These are phyloP conservation scores for Psilopogon haemacephalus DNA, from an alignment of 2,113 vertebrate species.

Conservation along the genomic window DNA sequence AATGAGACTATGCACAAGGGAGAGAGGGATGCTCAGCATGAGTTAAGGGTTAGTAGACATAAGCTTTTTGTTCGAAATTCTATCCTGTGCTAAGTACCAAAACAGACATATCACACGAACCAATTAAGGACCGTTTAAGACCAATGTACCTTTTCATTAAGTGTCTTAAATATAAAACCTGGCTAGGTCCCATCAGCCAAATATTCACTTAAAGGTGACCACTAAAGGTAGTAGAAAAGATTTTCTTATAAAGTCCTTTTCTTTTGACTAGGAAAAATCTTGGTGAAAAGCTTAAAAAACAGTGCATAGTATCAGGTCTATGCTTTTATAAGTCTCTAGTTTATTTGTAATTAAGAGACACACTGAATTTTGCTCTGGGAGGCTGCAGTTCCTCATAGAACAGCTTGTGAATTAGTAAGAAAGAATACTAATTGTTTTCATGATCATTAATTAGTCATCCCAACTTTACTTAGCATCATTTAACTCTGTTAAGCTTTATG, in stretches of 20 bases:
- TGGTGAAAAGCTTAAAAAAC: conserved; percentile 13
- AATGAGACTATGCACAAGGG: conserved; percentile 14
- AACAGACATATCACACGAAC: background rate
- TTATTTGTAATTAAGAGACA: conserved; percentile 17
- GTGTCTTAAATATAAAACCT: conserved; percentile 20
- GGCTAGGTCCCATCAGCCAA: conserved; percentile 24
- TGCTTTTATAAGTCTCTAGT: background rate
- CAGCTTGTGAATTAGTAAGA: conserved; percentile 45
- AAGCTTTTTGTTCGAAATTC: conserved; percentile 52
- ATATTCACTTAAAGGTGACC: conserved; percentile 38
- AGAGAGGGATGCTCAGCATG: background rate
- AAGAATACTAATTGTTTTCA: conserved; percentile 28
- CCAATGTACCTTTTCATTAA: conserved; percentile 37
- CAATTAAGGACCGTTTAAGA: conserved; percentile 45
- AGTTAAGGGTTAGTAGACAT: conserved; percentile 41
- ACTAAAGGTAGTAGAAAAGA: background rate
- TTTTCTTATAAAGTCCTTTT: conserved; percentile 10
- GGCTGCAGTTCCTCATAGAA: background rate
- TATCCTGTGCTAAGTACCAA: conserved; percentile 27
- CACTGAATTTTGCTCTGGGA: conserved; percentile 26
- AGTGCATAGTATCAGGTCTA: background rate
- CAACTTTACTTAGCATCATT: conserved; percentile 18
- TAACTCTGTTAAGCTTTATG: conserved; percentile 51
- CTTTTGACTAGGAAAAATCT: background rate
- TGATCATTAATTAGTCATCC: conserved; percentile 33